These are phyloP conservation scores for Aromia moschata DNA, from an alignment of 2,888 invertebrate species.

Conservation along the genomic window DNA sequence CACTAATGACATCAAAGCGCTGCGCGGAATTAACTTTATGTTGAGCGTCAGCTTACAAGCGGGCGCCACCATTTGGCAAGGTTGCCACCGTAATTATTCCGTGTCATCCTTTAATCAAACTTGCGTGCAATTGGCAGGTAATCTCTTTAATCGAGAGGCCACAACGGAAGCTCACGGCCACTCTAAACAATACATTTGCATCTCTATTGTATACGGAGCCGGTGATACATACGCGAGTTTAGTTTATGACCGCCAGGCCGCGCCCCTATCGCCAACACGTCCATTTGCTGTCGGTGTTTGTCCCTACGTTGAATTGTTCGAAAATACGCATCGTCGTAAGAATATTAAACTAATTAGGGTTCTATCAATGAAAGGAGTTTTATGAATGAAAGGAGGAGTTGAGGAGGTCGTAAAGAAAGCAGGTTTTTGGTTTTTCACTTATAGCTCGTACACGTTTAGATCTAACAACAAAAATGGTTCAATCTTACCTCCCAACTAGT, in stretches of 20 bases:
- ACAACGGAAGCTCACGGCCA: not conserved
- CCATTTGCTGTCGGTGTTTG: not conserved
- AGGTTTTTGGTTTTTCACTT: too few relatives aligned
- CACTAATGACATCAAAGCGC: too few relatives aligned
- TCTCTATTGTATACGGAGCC: constrained; percentile 13
- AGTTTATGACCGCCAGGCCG: not conserved
- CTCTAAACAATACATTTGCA: constrained; percentile 14
- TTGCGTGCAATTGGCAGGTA: constrained; percentile 23
- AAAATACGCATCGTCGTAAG: too few relatives aligned
- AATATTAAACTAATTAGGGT: too few relatives aligned
- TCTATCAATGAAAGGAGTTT: too few relatives aligned
- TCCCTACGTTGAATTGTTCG: too few relatives aligned
- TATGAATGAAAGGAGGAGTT: too few relatives aligned
- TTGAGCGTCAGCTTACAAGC: constrained; percentile 8
- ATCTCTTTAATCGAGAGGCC: constrained; percentile 22
- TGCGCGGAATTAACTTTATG: too few relatives aligned
- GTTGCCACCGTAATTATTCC: not conserved
- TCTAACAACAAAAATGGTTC: too few relatives aligned
- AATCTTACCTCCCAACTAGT: too few relatives aligned
- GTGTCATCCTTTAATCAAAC: constrained; percentile 22
- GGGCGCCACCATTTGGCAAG: not conserved
- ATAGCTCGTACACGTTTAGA: too few relatives aligned
- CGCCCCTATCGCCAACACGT: not conserved
- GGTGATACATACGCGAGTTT: not conserved
- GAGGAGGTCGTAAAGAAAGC: too few relatives aligned